Base-by-base conservation (phyloP, 1,140 invertebrate genomes). In the Lutraria rhynchaena region DNA sequence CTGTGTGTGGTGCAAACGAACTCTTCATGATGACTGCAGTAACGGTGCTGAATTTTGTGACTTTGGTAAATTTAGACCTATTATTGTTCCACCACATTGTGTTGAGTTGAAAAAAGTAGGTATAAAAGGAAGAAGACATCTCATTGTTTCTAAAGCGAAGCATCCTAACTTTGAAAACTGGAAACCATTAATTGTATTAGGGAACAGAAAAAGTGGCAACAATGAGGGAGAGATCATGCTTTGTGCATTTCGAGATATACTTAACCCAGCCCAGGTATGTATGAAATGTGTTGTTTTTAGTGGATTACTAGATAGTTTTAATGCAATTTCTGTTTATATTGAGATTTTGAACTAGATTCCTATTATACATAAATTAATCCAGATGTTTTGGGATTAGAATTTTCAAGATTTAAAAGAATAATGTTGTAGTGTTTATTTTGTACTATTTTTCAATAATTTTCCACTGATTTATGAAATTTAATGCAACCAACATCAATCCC, bases 1-100 rank as follows among this genome's bases (percentile, higher is more conserved):
- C 87, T 99, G 98, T 92, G 96, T 95, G 86, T 99, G 97, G 97
- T 98, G 97, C 91, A 96, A 97, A 86, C 93, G 95, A 85, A 95
- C 94, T 74, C 94, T 95, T 49, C 96, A 98, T 89, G 94, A 95
- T 77, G 88, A 92, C 3, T 97, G 96, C 90, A 70, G 33, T n/a
- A 19, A 67, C 15, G 44, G 41, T 46, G 65, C 51, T n/a, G 33
- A 51, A 31, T 17, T 83, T 24, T 94, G 93, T 88, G 93, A 94
- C 84, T 89, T 94, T 61, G 93, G 93, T 13, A 80, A 65, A 33
- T 92, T 86, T 65, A 75, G 85, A 65, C 74, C 89, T 24, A 89
- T 89, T 44, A 92, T 94, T 69, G 90, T 94, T 1, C 93, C 93
- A 35, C 93, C 93, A 29, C 90, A 91, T 81, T 93, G 92, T 87